A percentile compares a stretch with the other conserved stretches of the same genome.
These are phyloP conservation scores for Lithodes maja DNA, from an alignment of 2,888 invertebrate species.

Conservation along the genomic window DNA sequence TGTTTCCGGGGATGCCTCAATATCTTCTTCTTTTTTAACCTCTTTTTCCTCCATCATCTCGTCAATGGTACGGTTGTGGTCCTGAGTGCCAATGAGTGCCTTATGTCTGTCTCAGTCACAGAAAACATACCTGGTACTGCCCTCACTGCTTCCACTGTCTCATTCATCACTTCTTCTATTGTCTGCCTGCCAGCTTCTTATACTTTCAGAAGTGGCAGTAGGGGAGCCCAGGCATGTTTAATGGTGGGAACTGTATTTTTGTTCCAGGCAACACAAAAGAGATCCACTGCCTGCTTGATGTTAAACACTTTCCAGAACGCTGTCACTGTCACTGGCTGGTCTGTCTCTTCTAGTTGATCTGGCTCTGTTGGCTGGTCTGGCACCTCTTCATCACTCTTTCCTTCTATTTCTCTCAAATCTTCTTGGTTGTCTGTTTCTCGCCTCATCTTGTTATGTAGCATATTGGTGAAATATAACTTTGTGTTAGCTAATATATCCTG, in stretches of 20 bases:
- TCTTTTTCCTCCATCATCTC: background rate
- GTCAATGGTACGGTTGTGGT: background rate
- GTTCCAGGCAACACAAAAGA: background rate
- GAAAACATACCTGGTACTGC: conserved; percentile 3
- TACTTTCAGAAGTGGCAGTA: background rate
- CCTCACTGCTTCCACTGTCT: background rate
- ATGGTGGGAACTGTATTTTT: background rate
- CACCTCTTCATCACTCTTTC: background rate
- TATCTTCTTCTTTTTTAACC: background rate
- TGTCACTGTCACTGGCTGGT: conserved; percentile 4
- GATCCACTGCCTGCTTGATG: conserved; percentile 9
- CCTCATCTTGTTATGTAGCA: conserved; percentile 2
- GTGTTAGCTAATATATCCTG: conserved; percentile 34
- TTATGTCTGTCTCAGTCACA: conserved; percentile 15
- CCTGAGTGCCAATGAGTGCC: background rate
- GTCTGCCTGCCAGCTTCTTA: background rate
- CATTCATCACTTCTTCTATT: background rate
- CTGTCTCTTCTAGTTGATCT: background rate
- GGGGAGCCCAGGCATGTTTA: conserved; percentile 1
- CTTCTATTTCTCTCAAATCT: background rate
- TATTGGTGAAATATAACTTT: background rate
- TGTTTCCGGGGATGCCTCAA: background rate
- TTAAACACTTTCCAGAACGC: background rate
- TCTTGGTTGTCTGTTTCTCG: background rate
- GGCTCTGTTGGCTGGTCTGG: background rate